Evolutionary conservation across 2,113 vertebrate species (phyloP).

Genomic region (human (Homo sapiens)): DNA sequence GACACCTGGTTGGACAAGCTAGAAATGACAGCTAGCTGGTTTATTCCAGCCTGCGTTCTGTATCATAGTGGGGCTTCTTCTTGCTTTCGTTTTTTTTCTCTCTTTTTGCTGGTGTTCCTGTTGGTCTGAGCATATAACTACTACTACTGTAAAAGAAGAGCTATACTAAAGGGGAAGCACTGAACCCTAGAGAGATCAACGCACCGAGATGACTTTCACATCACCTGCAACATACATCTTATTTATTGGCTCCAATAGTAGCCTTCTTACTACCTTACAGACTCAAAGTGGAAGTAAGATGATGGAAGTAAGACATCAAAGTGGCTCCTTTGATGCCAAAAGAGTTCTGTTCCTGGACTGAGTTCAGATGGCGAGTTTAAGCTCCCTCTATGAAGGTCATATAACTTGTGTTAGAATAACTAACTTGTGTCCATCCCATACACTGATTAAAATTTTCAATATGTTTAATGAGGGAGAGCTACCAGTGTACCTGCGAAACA

Average conservation of each 20-base stretch:
- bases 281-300: not conserved
- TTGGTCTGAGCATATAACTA: too few relatives aligned
- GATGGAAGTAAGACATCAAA: too few relatives aligned
- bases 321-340: not conserved
- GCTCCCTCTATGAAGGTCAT: not conserved
- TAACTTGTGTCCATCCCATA: not conserved
- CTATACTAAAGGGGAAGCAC: not conserved
- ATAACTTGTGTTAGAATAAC: not conserved
- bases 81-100: too few relatives aligned
- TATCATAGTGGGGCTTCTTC: too few relatives aligned
- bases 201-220: not conserved
- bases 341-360: not conserved
- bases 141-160: too few relatives aligned
- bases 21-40: too few relatives aligned
- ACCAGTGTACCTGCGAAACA: not conserved
- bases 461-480: not conserved
- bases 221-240: not conserved
- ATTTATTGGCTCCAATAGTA: not conserved
- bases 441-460: not conserved
- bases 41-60: too few relatives aligned
- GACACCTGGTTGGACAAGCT: too few relatives aligned
- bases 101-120: too few relatives aligned
- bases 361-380: not conserved
- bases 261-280: not conserved
- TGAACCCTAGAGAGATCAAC: not conserved